Conservation (phyloP, 23 tunicate species). For the Aplidium turbinatum region DNA sequence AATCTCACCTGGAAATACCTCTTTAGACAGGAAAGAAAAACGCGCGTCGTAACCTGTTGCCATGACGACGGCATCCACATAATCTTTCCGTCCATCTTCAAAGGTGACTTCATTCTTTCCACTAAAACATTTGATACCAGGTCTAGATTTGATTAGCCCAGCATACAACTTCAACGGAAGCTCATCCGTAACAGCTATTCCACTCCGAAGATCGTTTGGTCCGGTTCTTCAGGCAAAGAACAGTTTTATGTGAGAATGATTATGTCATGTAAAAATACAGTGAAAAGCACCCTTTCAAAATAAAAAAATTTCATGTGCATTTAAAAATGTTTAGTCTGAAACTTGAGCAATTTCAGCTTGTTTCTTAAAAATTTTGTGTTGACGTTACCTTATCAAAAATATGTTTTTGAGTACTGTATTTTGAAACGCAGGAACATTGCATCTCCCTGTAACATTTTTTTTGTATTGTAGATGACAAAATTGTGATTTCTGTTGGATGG, state of each 20-base stretch:
- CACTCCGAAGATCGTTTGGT: neutral
- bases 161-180: constrained; percentile 42
- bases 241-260: neutral
- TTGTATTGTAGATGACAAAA: too few relatives aligned
- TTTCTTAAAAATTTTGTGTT: too few relatives aligned
- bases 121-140: constrained; percentile 37
- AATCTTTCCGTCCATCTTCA: constrained; percentile 44
- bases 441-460: too few relatives aligned
- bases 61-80: constrained; percentile 49
- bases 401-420: too few relatives aligned
- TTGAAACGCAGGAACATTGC: too few relatives aligned
- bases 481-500: too few relatives aligned
- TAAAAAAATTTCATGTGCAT: neutral
- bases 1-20: constrained; percentile 53
- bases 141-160: constrained; percentile 40
- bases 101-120: constrained; percentile 7
- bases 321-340: too few relatives aligned
- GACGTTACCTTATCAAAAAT: too few relatives aligned
- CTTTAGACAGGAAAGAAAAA: constrained; percentile 43
- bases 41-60: constrained; percentile 52
- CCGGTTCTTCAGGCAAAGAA: too few relatives aligned
- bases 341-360: too few relatives aligned
- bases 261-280: neutral
- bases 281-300: neutral
- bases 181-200: constrained; percentile 41